phyloP scores from a whole-genome alignment of 2,888 invertebrate genomes.

The Clistopyga incitator region DNA sequence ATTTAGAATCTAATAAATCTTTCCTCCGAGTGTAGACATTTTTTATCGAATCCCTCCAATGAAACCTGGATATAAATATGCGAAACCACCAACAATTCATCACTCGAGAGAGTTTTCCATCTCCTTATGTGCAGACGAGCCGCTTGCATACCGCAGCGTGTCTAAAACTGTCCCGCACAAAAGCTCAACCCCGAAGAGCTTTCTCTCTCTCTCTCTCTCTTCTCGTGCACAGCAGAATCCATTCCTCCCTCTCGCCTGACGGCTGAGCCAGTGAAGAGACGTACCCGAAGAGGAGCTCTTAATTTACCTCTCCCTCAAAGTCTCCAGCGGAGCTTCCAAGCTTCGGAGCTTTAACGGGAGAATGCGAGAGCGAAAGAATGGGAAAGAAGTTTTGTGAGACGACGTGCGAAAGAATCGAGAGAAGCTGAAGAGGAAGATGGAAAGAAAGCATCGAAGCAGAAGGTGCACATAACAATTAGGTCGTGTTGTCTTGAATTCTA shows the following conservation, averaged over 20 bases:
- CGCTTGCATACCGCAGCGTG: constrained; percentile 74
- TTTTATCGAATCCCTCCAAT: not conserved
- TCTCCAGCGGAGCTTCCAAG: constrained; percentile 33
- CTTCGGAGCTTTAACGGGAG: constrained; percentile 43
- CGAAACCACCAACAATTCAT: constrained; percentile 39
- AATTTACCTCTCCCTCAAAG: constrained; percentile 77
- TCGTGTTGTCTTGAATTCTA: constrained; percentile 84
- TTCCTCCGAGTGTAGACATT: not conserved
- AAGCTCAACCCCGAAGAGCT: constrained; percentile 47
- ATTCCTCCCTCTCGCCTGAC: constrained; percentile 47
- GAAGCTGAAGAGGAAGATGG: constrained; percentile 52
- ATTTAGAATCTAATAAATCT: too few relatives aligned
- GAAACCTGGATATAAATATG: constrained; percentile 12
- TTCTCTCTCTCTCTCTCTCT: constrained; percentile 32
- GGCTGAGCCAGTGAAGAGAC: constrained; percentile 32
- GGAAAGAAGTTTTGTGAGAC: constrained; percentile 64
- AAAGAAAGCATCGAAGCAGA: constrained; percentile 57
- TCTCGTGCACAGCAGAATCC: constrained; percentile 28
- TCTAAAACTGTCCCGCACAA: constrained; percentile 79
- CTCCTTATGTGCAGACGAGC: constrained; percentile 49
- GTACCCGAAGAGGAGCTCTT: constrained; percentile 75
- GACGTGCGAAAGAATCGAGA: constrained; percentile 60
- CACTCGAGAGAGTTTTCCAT: constrained; percentile 43
- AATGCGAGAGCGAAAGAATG: constrained; percentile 54
- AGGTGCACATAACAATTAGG: constrained; percentile 83